Evolutionary conservation across 2,113 vertebrate genomes (phyloP), one percentile per base, ranked within the genome.

Genomic region (Muntiacus reevesi): DNA sequence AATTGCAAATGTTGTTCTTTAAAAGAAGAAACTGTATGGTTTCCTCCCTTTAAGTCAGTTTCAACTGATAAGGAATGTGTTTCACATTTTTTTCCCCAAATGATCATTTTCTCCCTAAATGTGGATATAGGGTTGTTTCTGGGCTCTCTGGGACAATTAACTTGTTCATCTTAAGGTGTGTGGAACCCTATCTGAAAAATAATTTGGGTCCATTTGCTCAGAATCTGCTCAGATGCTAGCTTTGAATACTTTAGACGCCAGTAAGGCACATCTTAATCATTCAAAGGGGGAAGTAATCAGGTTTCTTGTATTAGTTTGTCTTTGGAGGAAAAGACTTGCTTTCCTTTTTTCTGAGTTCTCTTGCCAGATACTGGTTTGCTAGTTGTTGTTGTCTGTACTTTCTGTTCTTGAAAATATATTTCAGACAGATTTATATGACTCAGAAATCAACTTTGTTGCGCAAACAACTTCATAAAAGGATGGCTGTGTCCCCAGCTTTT

Each of bases 181-280:
- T 88, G 67, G 55, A 12, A 16, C 4, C 9, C 54, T 57, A 15
- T 47, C 50, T 78, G 7, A 81, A 52, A 82, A 76, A 81, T 78
- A 16, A 71, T 14, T 55, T 84, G 52, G 47, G 6, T 85, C 28
- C n/a, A 25, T 83, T 94, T 93, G 86, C n/a, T 86, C 55, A 76
- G 91, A 95, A 92, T 33, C 45, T 84, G 57, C 62, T n/a, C 59
- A 74, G 79, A 71, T 94, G 76, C 89, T 95, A 36, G n/a, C n/a
- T 95, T 78, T 95, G 83, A 76, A 52, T 82, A 88, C 7, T 84
- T 96, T 76, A 93, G 59, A 79, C 30, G 13, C 64, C 57, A 97
- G 0, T 71, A 55, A 62, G 16, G 10, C 27, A 3, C 3, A 82
- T 45, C 60, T 59, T 87, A 59, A 8, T 62, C 23, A 90, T 54